Evolutionary conservation across 2,888 invertebrate species (phyloP), one percentile per base, ranked within the genome.

Genomic region (Leptinotarsa rubiginosa): DNA sequence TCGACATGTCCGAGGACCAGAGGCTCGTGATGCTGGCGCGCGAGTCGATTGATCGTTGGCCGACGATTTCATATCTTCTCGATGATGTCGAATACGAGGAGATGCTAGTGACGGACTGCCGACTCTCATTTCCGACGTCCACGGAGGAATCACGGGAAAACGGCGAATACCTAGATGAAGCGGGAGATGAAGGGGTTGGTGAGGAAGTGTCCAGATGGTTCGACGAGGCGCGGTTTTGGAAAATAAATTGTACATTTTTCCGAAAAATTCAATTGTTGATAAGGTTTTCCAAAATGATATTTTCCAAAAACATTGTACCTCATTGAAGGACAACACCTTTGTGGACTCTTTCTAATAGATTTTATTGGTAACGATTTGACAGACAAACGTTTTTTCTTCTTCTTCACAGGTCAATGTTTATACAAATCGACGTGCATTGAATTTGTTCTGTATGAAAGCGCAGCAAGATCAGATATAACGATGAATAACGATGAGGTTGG

Each of bases 51-150:
- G 88, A 88, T 66, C 88, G 79, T 80, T 88, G 88, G 4, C 88
- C 88, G 70, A 88, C 85, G 70, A 88, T 87, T 41, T 68, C 68
- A 31, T 68, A 52, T n/a, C 68, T 56, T 79, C 88, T 82, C 52
- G 87, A 88, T 15, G 88, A 88, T n/a, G 87, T 87, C 31, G 88
- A 88, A 78, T 84, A 88, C 13, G 88, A 88, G 3, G 88, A 88
- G 66, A 88, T 81, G 76, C 87, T 87, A 13, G 87, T 88, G n/a
- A 88, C 86, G 1, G 88, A 88, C 4, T 85, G 87, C 49, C 88
- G 84, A 73, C 87, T 87, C 72, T 88, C 88, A 81, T 85, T 86
- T 74, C 87, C 87, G 47, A 86, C 84, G 74, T 88, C 88, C 49
- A 88, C 84, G 7, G 88, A 88, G 54, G 87, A 87, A 72, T 88